These are phyloP conservation scores for Sylvilagus bachmani DNA, from an alignment of 2,113 vertebrate species.

Conservation along the genomic window DNA sequence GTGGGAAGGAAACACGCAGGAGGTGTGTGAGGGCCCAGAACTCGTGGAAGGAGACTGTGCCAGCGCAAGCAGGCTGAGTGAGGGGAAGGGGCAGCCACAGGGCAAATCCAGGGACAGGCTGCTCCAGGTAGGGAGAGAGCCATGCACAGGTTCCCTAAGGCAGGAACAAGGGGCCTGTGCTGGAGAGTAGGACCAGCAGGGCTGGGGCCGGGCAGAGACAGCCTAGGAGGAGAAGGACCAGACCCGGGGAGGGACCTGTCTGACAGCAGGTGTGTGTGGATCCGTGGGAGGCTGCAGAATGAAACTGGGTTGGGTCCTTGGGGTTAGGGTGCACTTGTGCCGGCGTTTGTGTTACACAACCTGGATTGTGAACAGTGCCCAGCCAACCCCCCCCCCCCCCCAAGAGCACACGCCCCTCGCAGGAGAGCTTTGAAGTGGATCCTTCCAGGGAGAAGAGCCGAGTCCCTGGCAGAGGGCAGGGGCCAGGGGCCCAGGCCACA, in stretches of 20 bases:
- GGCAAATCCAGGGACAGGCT: not conserved
- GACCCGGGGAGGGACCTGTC: not conserved
- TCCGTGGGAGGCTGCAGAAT: not conserved
- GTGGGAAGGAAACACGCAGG: not conserved
- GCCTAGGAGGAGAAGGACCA: not conserved
- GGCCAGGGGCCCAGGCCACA: not conserved
- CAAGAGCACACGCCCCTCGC: not conserved
- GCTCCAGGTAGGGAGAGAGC: not conserved
- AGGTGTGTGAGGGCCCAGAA: not conserved
- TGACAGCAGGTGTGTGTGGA: not conserved
- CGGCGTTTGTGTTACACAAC: not conserved
- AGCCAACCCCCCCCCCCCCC: no score
- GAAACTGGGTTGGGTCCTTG: not conserved
- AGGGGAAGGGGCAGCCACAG: not conserved
- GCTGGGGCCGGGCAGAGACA: not conserved
- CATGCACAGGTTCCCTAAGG: not conserved
- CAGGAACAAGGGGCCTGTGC: not conserved
- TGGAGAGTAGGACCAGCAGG: no score
- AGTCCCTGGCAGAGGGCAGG: not conserved
- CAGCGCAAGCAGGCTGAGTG: not conserved
- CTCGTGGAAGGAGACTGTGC: no score
- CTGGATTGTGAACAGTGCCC: no score
- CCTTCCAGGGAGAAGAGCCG: not conserved
- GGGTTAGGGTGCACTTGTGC: not conserved
- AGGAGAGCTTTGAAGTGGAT: not conserved